Evolutionary conservation across 2,888 invertebrate genomes (phyloP).

Genomic region (Creontiades dilutus): DNA sequence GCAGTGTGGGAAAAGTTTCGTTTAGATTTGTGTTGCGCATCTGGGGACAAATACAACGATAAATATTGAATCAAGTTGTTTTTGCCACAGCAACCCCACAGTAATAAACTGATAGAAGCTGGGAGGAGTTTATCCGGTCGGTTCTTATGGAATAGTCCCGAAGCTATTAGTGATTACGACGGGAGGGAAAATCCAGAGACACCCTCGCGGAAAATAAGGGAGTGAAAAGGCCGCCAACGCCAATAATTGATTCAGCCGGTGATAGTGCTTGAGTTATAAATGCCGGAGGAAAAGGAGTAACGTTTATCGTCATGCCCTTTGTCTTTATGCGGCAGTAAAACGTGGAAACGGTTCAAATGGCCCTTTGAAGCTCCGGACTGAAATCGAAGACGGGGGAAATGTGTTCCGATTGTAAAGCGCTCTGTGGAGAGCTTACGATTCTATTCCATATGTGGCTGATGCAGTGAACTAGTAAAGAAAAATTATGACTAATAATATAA

Average conservation of each 20-base stretch:
- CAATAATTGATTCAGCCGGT: constrained; percentile 62
- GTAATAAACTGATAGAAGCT: not conserved
- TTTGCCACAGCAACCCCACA: not conserved
- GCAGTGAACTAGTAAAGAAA: too few relatives aligned
- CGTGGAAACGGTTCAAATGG: constrained; percentile 42
- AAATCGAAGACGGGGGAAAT: not conserved
- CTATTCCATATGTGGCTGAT: not conserved
- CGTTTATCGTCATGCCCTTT: constrained; percentile 41
- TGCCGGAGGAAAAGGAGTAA: constrained; percentile 6
- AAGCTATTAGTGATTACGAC: constrained; percentile 38
- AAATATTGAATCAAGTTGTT: constrained; percentile 28
- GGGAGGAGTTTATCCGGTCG: constrained; percentile 5
- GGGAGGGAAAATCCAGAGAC: not conserved
- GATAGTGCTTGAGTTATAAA: constrained; percentile 60
- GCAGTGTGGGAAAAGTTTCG: not conserved
- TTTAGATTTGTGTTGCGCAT: not conserved
- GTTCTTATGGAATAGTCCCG: constrained; percentile 3
- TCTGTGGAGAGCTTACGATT: not conserved
- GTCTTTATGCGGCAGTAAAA: constrained; percentile 58
- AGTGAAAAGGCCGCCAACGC: constrained; percentile 12
- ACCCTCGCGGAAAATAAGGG: constrained; percentile 1
- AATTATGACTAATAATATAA: too few relatives aligned
- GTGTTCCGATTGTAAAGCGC: not conserved
- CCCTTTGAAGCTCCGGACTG: constrained; percentile 1
- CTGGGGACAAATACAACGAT: constrained; percentile 9